Conservation (phyloP, 2,113 vertebrate genomes). For the Rhombomys opimus region DNA sequence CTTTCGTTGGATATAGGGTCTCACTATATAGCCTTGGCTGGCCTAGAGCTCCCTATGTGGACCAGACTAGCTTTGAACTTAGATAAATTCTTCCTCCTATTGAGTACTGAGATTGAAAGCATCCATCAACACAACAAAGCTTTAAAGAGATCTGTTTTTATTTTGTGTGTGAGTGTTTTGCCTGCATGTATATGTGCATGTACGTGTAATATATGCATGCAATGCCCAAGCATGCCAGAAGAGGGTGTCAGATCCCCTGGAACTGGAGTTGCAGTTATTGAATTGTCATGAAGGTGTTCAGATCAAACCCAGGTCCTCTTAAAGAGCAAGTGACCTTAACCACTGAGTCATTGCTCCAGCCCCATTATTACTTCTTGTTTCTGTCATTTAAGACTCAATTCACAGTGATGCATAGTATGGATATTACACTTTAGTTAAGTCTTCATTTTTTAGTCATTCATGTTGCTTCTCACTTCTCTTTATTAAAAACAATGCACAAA, state of each 20-base stretch:
- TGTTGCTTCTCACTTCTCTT: background rate
- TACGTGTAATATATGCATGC: no score
- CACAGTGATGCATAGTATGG: background rate
- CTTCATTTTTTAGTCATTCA: background rate
- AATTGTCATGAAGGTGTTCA: no score
- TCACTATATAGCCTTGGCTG: background rate
- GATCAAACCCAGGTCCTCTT: background rate
- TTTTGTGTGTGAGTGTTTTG: background rate
- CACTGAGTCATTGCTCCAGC: no score
- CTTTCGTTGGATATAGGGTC: background rate
- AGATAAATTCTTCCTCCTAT: background rate
- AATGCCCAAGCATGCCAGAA: background rate
- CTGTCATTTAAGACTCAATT: background rate
- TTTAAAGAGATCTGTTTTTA: background rate
- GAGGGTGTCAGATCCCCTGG: background rate
- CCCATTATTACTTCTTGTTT: background rate
- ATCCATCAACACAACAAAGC: no score
- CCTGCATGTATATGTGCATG: background rate
- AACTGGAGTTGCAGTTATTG: background rate
- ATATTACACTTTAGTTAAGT: background rate
- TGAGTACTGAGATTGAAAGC: background rate
- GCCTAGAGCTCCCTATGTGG: background rate
- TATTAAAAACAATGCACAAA: slow-evolving; percentile 24
- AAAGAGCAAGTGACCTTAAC: background rate
- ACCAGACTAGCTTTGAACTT: background rate